A percentile compares a stretch with the other conserved stretches of the same genome.
phyloP scores from a whole-genome alignment of 2,113 vertebrate genomes.

The Pachyramphus minor region DNA sequence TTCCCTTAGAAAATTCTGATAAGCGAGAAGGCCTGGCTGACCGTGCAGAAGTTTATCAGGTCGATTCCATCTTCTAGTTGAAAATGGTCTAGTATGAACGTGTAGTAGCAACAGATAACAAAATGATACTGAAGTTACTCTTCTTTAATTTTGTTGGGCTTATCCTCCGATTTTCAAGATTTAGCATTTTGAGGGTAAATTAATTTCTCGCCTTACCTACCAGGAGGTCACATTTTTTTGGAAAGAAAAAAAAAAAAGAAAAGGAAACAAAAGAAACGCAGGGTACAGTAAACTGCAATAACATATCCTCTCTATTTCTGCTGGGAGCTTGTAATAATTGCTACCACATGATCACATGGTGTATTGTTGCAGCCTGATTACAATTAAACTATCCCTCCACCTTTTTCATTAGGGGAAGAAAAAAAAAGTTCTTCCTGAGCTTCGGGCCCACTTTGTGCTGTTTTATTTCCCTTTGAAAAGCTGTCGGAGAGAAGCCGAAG shows the following conservation, averaged over 20 bases:
- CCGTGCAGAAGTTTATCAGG: background rate
- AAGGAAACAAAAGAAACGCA: background rate
- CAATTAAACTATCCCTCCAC: constrained; percentile 60
- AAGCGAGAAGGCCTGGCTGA: background rate
- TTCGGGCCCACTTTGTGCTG: constrained; percentile 19
- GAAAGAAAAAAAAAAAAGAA: background rate
- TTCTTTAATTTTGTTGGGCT: background rate
- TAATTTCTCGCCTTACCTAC: background rate
- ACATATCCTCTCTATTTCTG: constrained; percentile 23
- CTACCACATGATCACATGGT: constrained; percentile 65
- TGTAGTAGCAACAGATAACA: background rate
- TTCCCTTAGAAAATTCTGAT: background rate
- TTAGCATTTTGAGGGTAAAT: background rate
- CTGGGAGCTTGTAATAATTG: constrained; percentile 56
- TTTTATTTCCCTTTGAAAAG: constrained; percentile 33
- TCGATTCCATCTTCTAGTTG: background rate
- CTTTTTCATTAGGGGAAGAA: constrained; percentile 32
- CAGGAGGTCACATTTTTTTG: background rate
- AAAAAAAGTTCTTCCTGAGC: constrained; percentile 45
- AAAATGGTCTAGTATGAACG: background rate
- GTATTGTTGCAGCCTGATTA: constrained; percentile 60
- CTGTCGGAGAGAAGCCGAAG: background rate
- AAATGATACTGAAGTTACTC: background rate
- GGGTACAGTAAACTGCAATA: background rate
- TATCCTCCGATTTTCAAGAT: background rate